These are phyloP conservation scores for Heliconius congener DNA, from an alignment of 1,140 invertebrate species.

Conservation along the genomic window DNA sequence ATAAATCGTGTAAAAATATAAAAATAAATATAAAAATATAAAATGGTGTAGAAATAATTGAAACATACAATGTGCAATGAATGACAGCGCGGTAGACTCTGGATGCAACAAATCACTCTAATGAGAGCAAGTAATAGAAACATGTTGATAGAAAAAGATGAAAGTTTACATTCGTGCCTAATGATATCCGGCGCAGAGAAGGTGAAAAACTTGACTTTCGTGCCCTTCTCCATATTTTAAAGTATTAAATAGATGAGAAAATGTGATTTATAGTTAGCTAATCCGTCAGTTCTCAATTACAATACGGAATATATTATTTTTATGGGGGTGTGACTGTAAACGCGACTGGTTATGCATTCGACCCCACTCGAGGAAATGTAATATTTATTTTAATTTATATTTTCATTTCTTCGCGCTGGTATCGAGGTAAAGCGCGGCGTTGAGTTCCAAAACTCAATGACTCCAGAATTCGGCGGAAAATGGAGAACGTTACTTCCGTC, in stretches of 20 bases:
- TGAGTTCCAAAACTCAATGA: no score
- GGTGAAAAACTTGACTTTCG: conserved; percentile 45
- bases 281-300: conserved; percentile 2
- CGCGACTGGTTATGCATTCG: no score
- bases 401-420: no score
- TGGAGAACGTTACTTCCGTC: no score
- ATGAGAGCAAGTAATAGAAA: conserved; percentile 18
- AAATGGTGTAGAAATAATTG: background rate
- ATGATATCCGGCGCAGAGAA: conserved; percentile 39
- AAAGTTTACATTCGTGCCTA: conserved; percentile 33
- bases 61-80: background rate
- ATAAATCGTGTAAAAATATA: background rate
- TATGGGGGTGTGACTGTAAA: no score
- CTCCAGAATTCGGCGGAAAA: no score
- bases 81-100: background rate
- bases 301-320: background rate
- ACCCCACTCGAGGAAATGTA: no score
- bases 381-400: no score
- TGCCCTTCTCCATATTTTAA: conserved; percentile 28
- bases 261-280: conserved; percentile 15
- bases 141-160: conserved; percentile 32
- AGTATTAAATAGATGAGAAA: conserved; percentile 20
- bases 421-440: no score
- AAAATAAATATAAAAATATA: background rate
- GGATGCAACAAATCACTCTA: conserved; percentile 15